Evolutionary conservation across 2,797 vertebrate genomes (phyloP), one percentile per base, ranked within the genome.

Genomic region (Eulemur albifrons): DNA sequence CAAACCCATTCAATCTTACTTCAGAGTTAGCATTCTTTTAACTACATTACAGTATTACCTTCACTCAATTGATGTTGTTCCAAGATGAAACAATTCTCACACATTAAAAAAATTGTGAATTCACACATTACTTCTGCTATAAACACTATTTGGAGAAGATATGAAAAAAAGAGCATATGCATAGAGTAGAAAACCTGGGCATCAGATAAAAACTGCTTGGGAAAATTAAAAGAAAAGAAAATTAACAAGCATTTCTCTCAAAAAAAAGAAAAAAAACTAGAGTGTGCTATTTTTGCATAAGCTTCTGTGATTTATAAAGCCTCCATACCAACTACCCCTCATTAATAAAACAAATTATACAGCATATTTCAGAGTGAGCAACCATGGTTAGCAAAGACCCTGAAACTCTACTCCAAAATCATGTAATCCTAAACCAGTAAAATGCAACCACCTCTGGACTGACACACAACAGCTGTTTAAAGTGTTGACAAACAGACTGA

Each of bases 221-320:
- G 80, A 97, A 97, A 91, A 88, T 70, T 79, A 92, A n/a, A 93
- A 79, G 5, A 32, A 80, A 95, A 87, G 38, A 86, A 80, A 85
- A 73, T 50, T 57, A 35, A 95, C 81, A 96, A 85, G 5, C 54
- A 88, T 57, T 95, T 82, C 77, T 83, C 72, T 92, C 32, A 32
- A 52, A 57, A 52, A 94, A 40, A 40, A 40, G 40, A 40, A 40
- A 40, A 83, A 93, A 92, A 72, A 67, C 11, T 50, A 73, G 48
- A 86, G 38, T 82, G 35, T 90, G 81, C 32, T n/a, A 57, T 65
- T 95, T 96, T 94, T 75, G 21, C 7, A 45, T 40, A 97, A 76
- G 13, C 87, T 94, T 93, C 93, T 95, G 17, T 85, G 86, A 96
- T 90, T 94, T 89, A 84, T 85, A 94, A 95, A 94, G 38, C 86